A percentile compares a stretch with the other conserved stretches of the same genome.
Evolutionary conservation across 2,888 invertebrate genomes (phyloP).

Genomic region (Trissolcus brochymenae): DNA sequence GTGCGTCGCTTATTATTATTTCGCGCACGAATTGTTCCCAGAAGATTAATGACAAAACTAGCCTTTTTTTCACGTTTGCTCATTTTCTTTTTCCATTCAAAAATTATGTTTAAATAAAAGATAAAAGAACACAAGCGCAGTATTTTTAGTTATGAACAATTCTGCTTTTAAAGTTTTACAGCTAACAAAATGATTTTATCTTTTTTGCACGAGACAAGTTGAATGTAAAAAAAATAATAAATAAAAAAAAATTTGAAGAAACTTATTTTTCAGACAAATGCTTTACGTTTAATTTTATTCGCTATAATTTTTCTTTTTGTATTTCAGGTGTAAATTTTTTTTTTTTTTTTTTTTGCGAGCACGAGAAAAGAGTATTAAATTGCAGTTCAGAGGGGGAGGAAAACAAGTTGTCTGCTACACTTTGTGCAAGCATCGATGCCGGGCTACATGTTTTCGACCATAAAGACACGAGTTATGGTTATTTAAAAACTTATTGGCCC

Average conservation of each 20-base stretch:
- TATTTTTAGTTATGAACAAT: no score
- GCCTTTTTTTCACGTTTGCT: conserved; percentile 6
- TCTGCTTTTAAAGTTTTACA: no score
- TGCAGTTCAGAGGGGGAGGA: background rate
- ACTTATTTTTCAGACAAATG: no score
- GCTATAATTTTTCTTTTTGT: background rate
- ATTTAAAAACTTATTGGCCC: conserved; percentile 76
- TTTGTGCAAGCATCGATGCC: conserved; percentile 62
- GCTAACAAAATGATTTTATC: no score
- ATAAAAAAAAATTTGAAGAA: no score
- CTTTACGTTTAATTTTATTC: no score
- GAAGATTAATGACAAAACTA: conserved; percentile 9
- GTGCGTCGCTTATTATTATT: background rate
- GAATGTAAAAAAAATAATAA: no score
- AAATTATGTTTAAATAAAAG: conserved; percentile 3
- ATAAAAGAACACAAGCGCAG: background rate
- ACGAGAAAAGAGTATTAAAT: conserved; percentile 2
- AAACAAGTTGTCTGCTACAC: conserved; percentile 68
- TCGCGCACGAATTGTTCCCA: conserved; percentile 1
- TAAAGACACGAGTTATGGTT: conserved; percentile 75
- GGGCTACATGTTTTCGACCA: conserved; percentile 68
- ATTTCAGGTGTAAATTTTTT: background rate
- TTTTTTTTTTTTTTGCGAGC: conserved; percentile 2
- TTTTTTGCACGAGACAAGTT: no score
- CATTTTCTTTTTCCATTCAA: background rate